Evolutionary conservation across 1,140 invertebrate species (phyloP), one percentile per base, ranked within the genome.

Genomic region (Mycetomoellerius zeteki): DNA sequence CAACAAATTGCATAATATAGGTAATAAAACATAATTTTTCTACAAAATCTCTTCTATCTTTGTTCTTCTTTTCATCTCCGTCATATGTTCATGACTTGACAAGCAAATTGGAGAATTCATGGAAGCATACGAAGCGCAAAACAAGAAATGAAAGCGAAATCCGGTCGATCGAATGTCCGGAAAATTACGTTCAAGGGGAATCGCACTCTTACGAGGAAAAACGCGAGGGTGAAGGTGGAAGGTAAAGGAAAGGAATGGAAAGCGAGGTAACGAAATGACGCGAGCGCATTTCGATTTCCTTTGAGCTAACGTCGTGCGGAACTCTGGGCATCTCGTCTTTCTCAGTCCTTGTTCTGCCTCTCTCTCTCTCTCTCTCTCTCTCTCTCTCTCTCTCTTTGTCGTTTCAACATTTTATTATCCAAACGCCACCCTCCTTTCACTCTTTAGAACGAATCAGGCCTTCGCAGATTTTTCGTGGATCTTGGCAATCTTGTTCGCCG

Each of bases 131-230:
- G 81, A 50, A 85, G 86, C 89, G 81, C 75, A 88, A 90, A 90
- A 86, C 89, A 90, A 88, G 90, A 91, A 91, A 87, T 77, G 89
- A 90, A 88, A 90, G 77, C 86, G 86, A 84, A 88, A 90, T 88
- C 86, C 60, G 82, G 71, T 84, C 89, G 90, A 88, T 90, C 77
- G 90, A 84, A 86, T 71, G 76, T 58, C 73, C 56, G 82, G 90
- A 77, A 90, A 91, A 90, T 91, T 91, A 91, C 90, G 54, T 90
- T 88, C 65, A 56, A 80, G 78, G 82, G 89, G 82, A 86, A 86
- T 85, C 60, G 71, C 56, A 56, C 71, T 56, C 47, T 73, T 89
- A 87, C 75, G 58, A 52, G 76, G 47, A 69, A 78, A 89, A 64
- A 30, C 43, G 54, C 24, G 64, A 37, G 54, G 33, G 8, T 3